These are phyloP conservation scores for Amia ocellicauda DNA, from an alignment of 2,113 vertebrate species.

Conservation along the genomic window DNA sequence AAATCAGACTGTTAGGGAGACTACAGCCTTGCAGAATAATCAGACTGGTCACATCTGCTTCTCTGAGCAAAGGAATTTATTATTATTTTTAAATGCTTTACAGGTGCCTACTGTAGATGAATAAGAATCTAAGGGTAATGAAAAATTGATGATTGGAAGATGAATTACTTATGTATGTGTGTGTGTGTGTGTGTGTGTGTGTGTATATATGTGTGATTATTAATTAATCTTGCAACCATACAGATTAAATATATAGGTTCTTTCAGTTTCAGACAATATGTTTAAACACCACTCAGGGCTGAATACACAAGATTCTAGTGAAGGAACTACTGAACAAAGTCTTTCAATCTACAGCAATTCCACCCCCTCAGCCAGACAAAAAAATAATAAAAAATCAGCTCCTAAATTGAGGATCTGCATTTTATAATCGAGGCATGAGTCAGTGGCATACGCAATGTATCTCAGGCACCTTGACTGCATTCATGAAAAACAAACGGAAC, in stretches of 20 bases:
- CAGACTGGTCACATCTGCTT: not conserved
- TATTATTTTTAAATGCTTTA: too few relatives aligned
- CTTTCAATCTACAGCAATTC: not conserved
- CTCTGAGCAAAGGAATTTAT: not conserved
- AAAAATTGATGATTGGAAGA: too few relatives aligned
- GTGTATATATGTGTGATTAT: too few relatives aligned
- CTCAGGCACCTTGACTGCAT: not conserved
- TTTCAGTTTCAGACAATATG: too few relatives aligned
- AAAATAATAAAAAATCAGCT: slow-evolving; percentile 4
- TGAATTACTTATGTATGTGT: too few relatives aligned
- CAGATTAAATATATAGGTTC: too few relatives aligned
- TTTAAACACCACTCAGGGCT: too few relatives aligned
- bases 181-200: too few relatives aligned
- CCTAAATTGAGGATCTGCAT: slow-evolving; percentile 7
- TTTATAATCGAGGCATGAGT: not conserved
- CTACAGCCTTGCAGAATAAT: not conserved
- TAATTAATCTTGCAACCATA: too few relatives aligned
- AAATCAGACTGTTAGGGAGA: not conserved
- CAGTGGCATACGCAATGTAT: slow-evolving; percentile 11
- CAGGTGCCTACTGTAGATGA: not conserved
- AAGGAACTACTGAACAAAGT: not conserved
- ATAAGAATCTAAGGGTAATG: too few relatives aligned
- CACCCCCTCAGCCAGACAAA: not conserved
- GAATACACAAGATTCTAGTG: not conserved
- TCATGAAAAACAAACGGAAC: too few relatives aligned